Base-by-base conservation (phyloP, 1,140 invertebrate genomes). In the Aphaenogaster floridana region DNA sequence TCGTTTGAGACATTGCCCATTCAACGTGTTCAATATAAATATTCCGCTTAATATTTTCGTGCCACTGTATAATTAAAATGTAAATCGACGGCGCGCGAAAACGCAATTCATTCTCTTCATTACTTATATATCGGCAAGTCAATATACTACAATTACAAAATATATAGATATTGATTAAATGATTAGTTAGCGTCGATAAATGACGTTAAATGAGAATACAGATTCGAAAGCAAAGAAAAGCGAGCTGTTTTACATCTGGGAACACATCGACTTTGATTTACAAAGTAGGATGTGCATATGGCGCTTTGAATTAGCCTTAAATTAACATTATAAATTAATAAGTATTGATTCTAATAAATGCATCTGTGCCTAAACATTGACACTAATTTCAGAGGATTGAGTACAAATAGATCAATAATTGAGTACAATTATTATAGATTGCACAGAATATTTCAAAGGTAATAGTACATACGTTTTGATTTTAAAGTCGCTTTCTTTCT, bases 21-120 rank as follows among this genome's bases (percentile, higher is more conserved):
- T 68, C 36, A 52, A 11, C n/a, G 13, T 7, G 52, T 54, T 69
- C 48, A 69, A 80, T 80, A 69, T 71, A 72, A 83, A 72, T 72
- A 72, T 83, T 71, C 66, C 11, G 66, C 8, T 83, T 45, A 57
- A 74, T 34, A 61, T 83, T 72, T 83, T 61, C 39, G 39, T 54
- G 28, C 36, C 42, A 57, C 21, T 42, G 21, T 50, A 71, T 59
- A 74, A 83, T 83, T 83, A 83, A 83, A 83, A 83, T 83, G 52
- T 74, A 74, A 74, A 74, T 74, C 39, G 54, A n/a, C 54, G 36
- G 52, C 17, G 52, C 21, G 36, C 21, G 36, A 48, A 83, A 72
- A 34, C 7, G 39, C 68, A 42, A 83, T 6, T 83, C 79, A 83
- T 83, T 72, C 52, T 34, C 52, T 57, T 83, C 28, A 72, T 72